Base-by-base conservation (phyloP, 2,888 invertebrate genomes). In the Drosophila crucigera region DNA sequence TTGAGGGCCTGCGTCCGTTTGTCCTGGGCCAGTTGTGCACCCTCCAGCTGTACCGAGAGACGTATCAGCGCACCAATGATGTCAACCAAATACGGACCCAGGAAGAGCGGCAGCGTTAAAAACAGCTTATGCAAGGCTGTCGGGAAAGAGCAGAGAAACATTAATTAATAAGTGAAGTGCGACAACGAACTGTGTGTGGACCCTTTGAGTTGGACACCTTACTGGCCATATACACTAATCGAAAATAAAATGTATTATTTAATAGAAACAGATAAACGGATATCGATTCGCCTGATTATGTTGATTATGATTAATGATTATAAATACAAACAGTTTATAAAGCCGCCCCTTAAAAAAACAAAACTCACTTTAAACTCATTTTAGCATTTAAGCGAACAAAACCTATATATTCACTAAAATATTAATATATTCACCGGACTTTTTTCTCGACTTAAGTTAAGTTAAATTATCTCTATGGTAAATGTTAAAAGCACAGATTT, bases 1-100 rank as follows among this genome's bases (percentile, higher is more conserved):
- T 95, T 92, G 22, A 96, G 94, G 0, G 95, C 93, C 1, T 94
- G 93, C 0, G 95, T 93, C 91, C 95, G 95, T 56, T 93, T 94
- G 66, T 95, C 94, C 28, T 92, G 71, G 10, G 59, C 14, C 49
- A 90, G 14, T 2, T 65, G 55, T 5, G 78, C 31, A 59, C 67
- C 50, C 22, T 94, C 75, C 64, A 86, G 56, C 49, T 83, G 95
- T 0, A 94, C 94, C 4, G 94, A 89, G 41, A 97, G 83, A 6
- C 83, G 81, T 0, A 76, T 95, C 49, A 97, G 93, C 80, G 96
- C 95, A 11, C 94, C 94, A 1, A 97, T 91, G 39, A 97, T 94
- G 82, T 96, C 95, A 78, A 95, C 95, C 39, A 98, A 94, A 93
- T 98, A 98, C 0, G 97, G 97, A 73, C 97, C 98, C 76, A 99